A percentile compares a stretch with the other conserved stretches of the same genome.
phyloP scores from a whole-genome alignment of 2,888 invertebrate genomes.

The Rhamphomyia laevipes region DNA sequence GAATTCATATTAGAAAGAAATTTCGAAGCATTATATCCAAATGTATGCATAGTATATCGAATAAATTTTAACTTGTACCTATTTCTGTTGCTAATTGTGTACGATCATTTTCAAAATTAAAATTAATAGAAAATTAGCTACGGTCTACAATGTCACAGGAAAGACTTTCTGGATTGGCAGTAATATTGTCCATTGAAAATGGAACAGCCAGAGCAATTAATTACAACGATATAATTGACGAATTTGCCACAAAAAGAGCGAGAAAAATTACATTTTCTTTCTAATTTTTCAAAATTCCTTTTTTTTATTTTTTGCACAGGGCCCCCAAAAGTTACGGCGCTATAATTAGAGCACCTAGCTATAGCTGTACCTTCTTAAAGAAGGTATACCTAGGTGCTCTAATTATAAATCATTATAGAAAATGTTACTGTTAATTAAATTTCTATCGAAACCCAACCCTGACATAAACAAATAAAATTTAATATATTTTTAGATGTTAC shows the following conservation, averaged over 20 bases:
- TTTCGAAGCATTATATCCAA: too few species aligned
- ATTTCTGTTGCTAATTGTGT: neutral
- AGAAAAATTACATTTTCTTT: neutral
- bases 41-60: neutral
- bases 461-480: too few species aligned
- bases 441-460: too few species aligned
- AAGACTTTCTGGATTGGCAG: neutral
- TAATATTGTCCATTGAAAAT: neutral
- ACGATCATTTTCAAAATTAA: too few species aligned
- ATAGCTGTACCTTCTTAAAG: too few species aligned
- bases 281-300: too few species aligned
- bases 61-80: neutral
- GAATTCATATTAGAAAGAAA: too few species aligned
- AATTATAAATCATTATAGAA: too few species aligned
- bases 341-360: too few species aligned
- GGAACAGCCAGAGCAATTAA: neutral
- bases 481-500: too few species aligned
- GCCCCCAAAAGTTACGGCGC: neutral
- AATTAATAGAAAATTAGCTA: neutral
- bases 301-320: neutral
- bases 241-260: neutral
- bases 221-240: neutral
- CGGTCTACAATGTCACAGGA: neutral
- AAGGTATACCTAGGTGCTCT: too few species aligned
- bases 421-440: too few species aligned